phyloP scores from a whole-genome alignment of 2,888 invertebrate genomes.

The Drosophila hamatofila region DNA sequence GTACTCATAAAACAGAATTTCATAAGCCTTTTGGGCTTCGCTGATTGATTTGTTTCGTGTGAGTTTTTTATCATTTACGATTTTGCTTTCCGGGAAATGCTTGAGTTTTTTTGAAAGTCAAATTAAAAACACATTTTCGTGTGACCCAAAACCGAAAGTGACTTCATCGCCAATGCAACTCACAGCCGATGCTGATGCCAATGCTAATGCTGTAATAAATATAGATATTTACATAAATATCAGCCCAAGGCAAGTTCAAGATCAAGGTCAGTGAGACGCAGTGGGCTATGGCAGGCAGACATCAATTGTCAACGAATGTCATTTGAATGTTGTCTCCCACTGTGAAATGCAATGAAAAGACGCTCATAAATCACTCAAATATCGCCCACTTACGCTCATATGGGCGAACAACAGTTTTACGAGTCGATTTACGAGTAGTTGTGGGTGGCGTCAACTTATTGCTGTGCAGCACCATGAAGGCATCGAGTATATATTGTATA shows the following conservation, averaged over 20 bases:
- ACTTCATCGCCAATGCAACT: conserved; percentile 45
- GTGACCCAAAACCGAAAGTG: conserved; percentile 20
- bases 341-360: conserved; percentile 64
- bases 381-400: conserved; percentile 56
- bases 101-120: conserved; percentile 48
- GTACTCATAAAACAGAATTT: conserved; percentile 22
- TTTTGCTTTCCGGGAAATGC: conserved; percentile 53
- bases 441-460: conserved; percentile 68
- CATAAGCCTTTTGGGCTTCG: conserved; percentile 31
- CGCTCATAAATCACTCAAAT: conserved; percentile 73
- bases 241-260: conserved; percentile 67
- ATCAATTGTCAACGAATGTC: conserved; percentile 60
- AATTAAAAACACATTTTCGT: conserved; percentile 69
- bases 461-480: conserved; percentile 53
- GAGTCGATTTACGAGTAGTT: conserved; percentile 47
- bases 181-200: conserved; percentile 26
- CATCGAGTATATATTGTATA: conserved; percentile 11
- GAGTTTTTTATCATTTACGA: conserved; percentile 55
- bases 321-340: conserved; percentile 72
- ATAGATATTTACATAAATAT: not conserved
- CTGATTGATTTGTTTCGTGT: conserved; percentile 66
- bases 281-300: not conserved
- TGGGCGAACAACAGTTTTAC: conserved; percentile 40
- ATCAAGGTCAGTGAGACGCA: conserved; percentile 61
- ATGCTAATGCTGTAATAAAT: conserved; percentile 56